Percentiles rank a stretch among this genome's conserved stretches.
These are phyloP conservation scores for Cyclopterus lumpus DNA, from an alignment of 2,797 vertebrate genomes.

Conservation along the genomic window DNA sequence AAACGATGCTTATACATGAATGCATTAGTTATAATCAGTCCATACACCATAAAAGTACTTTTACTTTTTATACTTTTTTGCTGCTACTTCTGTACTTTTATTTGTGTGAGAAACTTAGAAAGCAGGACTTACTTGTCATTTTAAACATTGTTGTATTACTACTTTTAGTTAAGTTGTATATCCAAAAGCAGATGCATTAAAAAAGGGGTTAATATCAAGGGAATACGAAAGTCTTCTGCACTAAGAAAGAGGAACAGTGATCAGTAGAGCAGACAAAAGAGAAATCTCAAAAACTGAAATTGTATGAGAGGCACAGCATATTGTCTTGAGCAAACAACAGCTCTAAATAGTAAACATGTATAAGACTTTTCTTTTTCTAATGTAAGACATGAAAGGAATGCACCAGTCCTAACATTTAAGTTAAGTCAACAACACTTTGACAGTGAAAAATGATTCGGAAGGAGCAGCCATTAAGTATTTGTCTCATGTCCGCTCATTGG, in stretches of 20 bases:
- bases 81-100: conserved; percentile 2
- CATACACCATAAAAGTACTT: not conserved
- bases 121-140: not conserved
- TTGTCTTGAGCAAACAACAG: not conserved
- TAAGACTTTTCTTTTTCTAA: not conserved
- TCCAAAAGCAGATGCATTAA: conserved; percentile 23
- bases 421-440: conserved; percentile 32
- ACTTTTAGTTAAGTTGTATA: not conserved
- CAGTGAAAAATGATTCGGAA: conserved; percentile 59
- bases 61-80: conserved; percentile 2
- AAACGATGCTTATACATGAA: not conserved
- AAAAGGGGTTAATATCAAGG: conserved; percentile 12
- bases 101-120: not conserved
- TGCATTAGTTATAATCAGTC: not conserved
- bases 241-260: conserved; percentile 44
- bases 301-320: not conserved
- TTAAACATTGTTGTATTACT: not conserved
- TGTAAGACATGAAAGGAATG: conserved; percentile 14
- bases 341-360: not conserved
- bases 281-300: not conserved
- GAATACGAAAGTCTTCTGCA: not conserved
- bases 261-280: conserved; percentile 25
- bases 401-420: not conserved
- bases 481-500: conserved; percentile 41
- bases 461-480: conserved; percentile 42